Evolutionary conservation across 2,888 invertebrate genomes (phyloP), one percentile per base, ranked within the genome.

Genomic region (Hirtodrosophila alboralis): DNA sequence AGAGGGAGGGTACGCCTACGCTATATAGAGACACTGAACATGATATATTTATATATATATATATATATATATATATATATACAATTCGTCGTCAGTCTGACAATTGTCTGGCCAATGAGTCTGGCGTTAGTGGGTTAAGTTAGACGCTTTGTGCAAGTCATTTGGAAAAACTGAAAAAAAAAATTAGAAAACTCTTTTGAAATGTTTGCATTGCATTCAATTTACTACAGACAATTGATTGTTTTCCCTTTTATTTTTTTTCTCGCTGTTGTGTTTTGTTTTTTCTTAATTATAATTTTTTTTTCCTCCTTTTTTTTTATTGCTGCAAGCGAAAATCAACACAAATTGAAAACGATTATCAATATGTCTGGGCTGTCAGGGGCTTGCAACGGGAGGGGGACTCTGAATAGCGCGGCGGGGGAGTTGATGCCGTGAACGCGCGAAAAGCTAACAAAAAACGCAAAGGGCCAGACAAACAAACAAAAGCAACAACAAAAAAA

Each of bases 271-370:
- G 37, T 43, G 4, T 8, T 30, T 45, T 31, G 7, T 30, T 28
- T 30, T 13, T 33, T 1, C 23, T 30, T 13, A 28, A 1, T 14
- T n/a, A n/a, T n/a, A n/a, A n/a, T n/a, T n/a, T n/a, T n/a, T n/a
- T n/a, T n/a, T n/a, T n/a, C n/a, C n/a, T n/a, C n/a, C n/a, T n/a
- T n/a, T 38, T n/a, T 45, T 60, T 14, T 41, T 43, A 14, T 41
- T 61, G 40, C 52, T 40, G 43, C 31, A 23, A 60, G 34, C 38
- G 54, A 71, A 71, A 71, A 71, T 63, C 68, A 64, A 64, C 69
- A 70, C 70, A 79, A 83, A 79, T 83, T 83, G 77, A 75, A 79
- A 79, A 72, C 79, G 84, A 79, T 83, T 79, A 79, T 79, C 80
- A 83, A 79, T 83, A 80, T 75, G 79, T 68, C 77, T 62, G 48